phyloP scores from a whole-genome alignment of 2,797 vertebrate species.

The Pseudochirops corinnae region DNA sequence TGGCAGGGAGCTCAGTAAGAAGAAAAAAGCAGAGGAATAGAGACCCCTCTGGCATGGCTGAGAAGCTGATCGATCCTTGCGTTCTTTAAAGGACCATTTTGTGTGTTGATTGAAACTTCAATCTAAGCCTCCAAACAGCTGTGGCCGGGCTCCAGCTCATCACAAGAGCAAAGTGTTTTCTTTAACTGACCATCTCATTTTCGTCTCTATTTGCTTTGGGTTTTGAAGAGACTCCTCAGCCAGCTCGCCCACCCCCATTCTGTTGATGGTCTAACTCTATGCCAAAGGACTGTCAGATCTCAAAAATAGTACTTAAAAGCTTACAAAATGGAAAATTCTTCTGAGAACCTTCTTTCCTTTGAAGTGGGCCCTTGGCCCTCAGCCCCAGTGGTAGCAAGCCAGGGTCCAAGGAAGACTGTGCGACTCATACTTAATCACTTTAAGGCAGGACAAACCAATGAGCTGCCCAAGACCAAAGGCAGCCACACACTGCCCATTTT shows the following conservation, averaged over 20 bases:
- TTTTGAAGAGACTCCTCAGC: background rate
- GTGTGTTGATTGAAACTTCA: background rate
- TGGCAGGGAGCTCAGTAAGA: background rate
- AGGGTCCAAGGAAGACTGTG: background rate
- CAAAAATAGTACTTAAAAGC: background rate
- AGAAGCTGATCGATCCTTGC: conserved; percentile 11
- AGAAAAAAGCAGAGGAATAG: background rate
- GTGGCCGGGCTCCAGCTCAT: conserved; percentile 23
- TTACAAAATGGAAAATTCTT: background rate
- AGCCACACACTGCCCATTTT: fast-evolving
- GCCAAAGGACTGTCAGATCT: background rate
- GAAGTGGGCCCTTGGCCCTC: background rate
- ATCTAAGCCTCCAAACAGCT: background rate
- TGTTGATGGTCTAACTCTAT: background rate
- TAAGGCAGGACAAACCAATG: background rate
- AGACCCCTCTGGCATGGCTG: background rate
- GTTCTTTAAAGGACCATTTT: conserved; percentile 9
- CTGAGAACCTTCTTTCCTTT: background rate
- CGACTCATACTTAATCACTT: background rate
- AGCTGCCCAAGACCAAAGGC: background rate
- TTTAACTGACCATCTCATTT: background rate
- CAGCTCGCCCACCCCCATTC: background rate
- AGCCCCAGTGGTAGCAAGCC: fast-evolving
- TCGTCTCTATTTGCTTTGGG: conserved; percentile 3
- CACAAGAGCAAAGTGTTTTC: background rate